Conservation (phyloP, 1,140 invertebrate genomes). For the Eubasilissa regina region DNA sequence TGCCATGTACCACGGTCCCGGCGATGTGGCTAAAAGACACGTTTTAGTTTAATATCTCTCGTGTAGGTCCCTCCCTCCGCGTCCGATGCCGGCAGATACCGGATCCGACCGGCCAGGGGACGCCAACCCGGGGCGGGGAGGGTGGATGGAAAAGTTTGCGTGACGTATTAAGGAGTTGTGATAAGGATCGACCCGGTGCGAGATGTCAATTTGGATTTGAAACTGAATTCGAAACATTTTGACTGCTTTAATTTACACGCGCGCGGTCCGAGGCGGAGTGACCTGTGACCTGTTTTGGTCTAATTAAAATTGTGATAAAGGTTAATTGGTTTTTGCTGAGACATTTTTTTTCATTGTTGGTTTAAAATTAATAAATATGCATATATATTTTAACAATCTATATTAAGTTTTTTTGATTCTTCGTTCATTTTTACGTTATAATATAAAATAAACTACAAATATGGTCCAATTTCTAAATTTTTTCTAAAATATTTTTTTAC, state of each 20-base stretch:
- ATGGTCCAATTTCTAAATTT: too few species aligned
- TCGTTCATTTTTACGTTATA: too few species aligned
- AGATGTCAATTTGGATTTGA: conserved; percentile 35
- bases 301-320: conserved; percentile 40
- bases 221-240: conserved; percentile 31
- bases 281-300: conserved; percentile 4
- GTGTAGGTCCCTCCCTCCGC: conserved; percentile 46
- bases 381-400: too few species aligned
- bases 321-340: conserved; percentile 23
- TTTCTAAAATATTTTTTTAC: too few species aligned
- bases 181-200: conserved; percentile 31
- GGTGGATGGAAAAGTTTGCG: conserved; percentile 15
- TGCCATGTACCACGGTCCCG: conserved; percentile 36
- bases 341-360: too few species aligned
- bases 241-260: background rate
- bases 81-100: background rate
- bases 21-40: conserved; percentile 56
- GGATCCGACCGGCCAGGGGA: background rate
- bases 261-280: conserved; percentile 5
- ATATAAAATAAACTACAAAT: too few species aligned
- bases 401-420: too few species aligned
- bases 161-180: conserved; percentile 41
- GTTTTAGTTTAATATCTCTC: conserved; percentile 61
- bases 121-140: background rate
- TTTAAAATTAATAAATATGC: too few species aligned